phyloP scores from a whole-genome alignment of 1,140 invertebrate species.

The Zaprionus inermis region DNA sequence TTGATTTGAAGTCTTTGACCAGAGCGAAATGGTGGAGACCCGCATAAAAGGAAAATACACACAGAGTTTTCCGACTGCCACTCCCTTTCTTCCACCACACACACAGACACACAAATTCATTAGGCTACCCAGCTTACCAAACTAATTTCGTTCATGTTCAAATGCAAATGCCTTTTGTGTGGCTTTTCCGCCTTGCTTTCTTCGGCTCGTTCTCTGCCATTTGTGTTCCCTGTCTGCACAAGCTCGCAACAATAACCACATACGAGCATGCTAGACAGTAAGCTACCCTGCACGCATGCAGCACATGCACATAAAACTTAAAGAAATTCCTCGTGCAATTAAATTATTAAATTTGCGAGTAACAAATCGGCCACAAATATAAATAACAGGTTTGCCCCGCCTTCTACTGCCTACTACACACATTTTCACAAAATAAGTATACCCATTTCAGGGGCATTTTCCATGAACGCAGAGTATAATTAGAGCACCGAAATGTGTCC shows the following conservation, averaged over 20 bases:
- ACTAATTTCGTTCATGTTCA: slow-evolving; percentile 60
- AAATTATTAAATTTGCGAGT: too few relatives aligned
- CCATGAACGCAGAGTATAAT: slow-evolving; percentile 10
- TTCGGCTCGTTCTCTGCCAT: background rate
- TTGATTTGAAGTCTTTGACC: slow-evolving; percentile 26
- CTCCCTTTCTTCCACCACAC: slow-evolving; percentile 22
- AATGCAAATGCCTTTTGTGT: slow-evolving; percentile 67
- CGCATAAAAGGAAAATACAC: slow-evolving; percentile 28
- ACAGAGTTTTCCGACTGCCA: background rate
- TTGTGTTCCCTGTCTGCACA: background rate
- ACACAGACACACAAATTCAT: slow-evolving; percentile 42
- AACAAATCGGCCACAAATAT: background rate
- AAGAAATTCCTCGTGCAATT: too few relatives aligned
- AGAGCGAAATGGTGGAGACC: background rate
- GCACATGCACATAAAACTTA: too few relatives aligned
- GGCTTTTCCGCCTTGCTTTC: slow-evolving; percentile 48
- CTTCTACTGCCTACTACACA: background rate
- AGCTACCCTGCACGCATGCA: background rate
- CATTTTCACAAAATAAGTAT: background rate
- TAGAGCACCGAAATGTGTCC: slow-evolving; percentile 44
- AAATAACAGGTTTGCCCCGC: background rate
- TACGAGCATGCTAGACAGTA: background rate
- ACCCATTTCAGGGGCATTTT: background rate
- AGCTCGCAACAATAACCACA: background rate
- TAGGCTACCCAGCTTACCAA: slow-evolving; percentile 52